Conservation (phyloP, 2,797 vertebrate species). For the Semotilus atromaculatus region DNA sequence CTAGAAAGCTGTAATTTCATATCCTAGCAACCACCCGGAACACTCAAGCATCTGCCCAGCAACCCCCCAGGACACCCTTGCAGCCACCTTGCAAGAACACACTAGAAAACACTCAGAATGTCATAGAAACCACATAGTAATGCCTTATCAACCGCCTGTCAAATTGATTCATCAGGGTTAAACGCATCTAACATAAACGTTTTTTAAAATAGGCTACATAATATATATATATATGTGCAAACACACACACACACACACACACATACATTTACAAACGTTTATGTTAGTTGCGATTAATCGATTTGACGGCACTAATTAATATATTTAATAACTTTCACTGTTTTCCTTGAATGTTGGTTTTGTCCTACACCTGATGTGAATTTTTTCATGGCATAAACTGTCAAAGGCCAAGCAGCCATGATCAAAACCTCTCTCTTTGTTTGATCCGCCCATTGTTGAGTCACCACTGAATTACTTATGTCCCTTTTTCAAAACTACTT, state of each 20-base stretch:
- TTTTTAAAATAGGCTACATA: too few species aligned
- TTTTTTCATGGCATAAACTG: not conserved
- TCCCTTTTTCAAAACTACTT: slow-evolving; percentile 53
- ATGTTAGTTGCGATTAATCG: too few species aligned
- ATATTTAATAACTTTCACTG: not conserved
- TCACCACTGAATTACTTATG: slow-evolving; percentile 60
- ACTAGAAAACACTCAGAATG: not conserved
- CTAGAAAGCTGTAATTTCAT: not conserved
- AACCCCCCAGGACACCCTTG: too few species aligned
- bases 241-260: too few species aligned
- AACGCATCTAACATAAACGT: too few species aligned
- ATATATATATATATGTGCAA: too few species aligned
- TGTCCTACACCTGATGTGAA: not conserved
- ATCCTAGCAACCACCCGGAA: not conserved
- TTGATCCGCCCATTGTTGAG: slow-evolving; percentile 58
- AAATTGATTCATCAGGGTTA: too few species aligned
- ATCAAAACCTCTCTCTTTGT: slow-evolving; percentile 51
- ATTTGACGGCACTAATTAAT: not conserved
- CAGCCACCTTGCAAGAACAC: not conserved
- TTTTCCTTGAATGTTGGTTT: not conserved
- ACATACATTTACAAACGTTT: too few species aligned
- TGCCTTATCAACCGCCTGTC: not conserved
- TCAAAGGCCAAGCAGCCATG: slow-evolving; percentile 28
- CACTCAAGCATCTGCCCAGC: not conserved
- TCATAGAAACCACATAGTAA: not conserved